Evolutionary conservation across 2,888 invertebrate species (phyloP), one percentile per base, ranked within the genome.

Genomic region (Drosophila mimetica): DNA sequence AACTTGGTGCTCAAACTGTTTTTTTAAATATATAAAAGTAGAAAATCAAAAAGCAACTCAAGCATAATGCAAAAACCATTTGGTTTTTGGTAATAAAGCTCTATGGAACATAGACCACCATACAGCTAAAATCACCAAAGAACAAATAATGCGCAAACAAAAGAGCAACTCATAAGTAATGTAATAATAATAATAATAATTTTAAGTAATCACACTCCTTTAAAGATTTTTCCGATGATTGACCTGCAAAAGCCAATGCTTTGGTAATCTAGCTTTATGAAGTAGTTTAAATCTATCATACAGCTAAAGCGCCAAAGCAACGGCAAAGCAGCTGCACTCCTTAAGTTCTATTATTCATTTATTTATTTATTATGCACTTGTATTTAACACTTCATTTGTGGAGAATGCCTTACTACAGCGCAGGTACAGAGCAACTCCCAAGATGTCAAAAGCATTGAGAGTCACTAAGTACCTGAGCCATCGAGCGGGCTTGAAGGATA

Each of bases 201-300:
- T 20, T 22, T 6, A 22, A 18, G 16, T 9, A 28, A 11, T 2
- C 14, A 4, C 4, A 0, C 4, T 7, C 30, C 11, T 30, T 30
- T 3, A 4, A 9, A 25, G 1, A 18, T 14, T 2, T 7, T 4
- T 8, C 11, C 32, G 59, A 28, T 9, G 66, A 11, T 36, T 50
- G 32, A 41, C 74, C 80, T 71, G 83, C 86, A 44, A 88, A 90
- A 91, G 92, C 93, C 93, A 93, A 93, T 96, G 96, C 96, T 96
- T 96, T 96, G 96, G 96, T 96, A 96, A 96, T 96, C 95, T 96
- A 96, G 96, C 96, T 96, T 96, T 96, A 96, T 96, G 96, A 96
- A 93, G 93, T 92, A 92, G 91, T 92, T 42, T 90, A 92, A 89
- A 92, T 92, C 93, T 93, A 94, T 96, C 96, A 96, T 94, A 94